These are phyloP conservation scores for Neodiprion fabricii DNA, from an alignment of 1,140 invertebrate species.

Conservation along the genomic window DNA sequence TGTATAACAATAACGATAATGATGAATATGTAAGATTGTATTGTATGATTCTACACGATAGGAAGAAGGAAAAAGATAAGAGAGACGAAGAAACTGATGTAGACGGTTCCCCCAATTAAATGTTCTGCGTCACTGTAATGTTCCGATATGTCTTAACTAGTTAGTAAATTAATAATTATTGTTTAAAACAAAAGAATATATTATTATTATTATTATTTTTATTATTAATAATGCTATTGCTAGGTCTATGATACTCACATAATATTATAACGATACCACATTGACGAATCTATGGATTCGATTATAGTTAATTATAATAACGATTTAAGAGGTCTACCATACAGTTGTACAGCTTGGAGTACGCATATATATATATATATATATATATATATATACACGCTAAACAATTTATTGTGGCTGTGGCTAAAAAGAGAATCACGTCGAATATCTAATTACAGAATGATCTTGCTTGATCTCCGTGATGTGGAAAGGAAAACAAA, in stretches of 20 bases:
- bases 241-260: conserved; percentile 27
- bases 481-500: too few relatives aligned
- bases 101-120: conserved; percentile 33
- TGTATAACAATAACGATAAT: background rate
- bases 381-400: too few relatives aligned
- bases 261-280: too few relatives aligned
- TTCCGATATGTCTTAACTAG: conserved; percentile 48
- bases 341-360: too few relatives aligned
- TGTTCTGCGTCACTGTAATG: conserved; percentile 44
- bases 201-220: conserved; percentile 37
- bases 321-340: too few relatives aligned
- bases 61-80: background rate
- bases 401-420: too few relatives aligned
- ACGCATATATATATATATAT: too few relatives aligned
- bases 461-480: too few relatives aligned
- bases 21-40: background rate
- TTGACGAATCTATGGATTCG: too few relatives aligned
- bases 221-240: conserved; percentile 36
- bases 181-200: conserved; percentile 33
- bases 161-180: conserved; percentile 37
- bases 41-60: background rate
- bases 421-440: too few relatives aligned
- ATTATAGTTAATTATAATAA: too few relatives aligned
- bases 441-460: too few relatives aligned
- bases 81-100: conserved; percentile 25